Base-by-base conservation (phyloP, 2,888 invertebrate genomes). In the Patella pellucida region DNA sequence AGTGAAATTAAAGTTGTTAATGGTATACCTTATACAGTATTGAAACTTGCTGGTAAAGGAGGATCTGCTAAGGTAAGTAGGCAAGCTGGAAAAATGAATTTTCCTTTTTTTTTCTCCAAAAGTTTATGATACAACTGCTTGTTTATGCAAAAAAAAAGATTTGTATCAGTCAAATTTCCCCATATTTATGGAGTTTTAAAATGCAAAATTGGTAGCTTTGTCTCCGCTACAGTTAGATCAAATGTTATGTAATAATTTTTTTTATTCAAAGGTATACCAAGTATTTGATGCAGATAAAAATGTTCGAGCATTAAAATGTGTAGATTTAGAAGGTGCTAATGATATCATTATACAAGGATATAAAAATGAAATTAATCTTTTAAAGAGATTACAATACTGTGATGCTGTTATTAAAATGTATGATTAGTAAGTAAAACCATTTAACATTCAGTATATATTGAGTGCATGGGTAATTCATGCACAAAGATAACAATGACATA, bases 311-410 rank as follows among this genome's bases (percentile, higher is more conserved):
- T 93, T 97, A 69, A 96, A 98, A 92, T 94, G 94, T 86, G 97
- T 98, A 0, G 93, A 95, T 90, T 92, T 98, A 72, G 93, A 93
- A 27, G 94, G 85, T 71, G 85, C 86, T 1, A 96, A 96, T 89
- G 93, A 93, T 72, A 92, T 93, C 15, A 92, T 95, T 50, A 94
- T 95, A 0, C 93, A 94, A 82, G 95, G 96, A 52, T 98, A 96
- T 90, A 92, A 95, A 80, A 97, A 98, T 87, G 99, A 99, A 92
- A 96, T 98, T 70, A 93, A 94, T 76, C 92, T 97, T 83, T 92
- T 99, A 78, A 92, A 94, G 62, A 94, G 94, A 85, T 92, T 98
- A 56, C 96, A 97, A 91, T 94, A 94, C 81, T 95, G 95, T 77
- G 93, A 94, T 76, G 94, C 95, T 84, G 95, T 99, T 77, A 95